These are phyloP conservation scores for Trematocara zebra DNA, from an alignment of 2,113 vertebrate species.

Conservation along the genomic window DNA sequence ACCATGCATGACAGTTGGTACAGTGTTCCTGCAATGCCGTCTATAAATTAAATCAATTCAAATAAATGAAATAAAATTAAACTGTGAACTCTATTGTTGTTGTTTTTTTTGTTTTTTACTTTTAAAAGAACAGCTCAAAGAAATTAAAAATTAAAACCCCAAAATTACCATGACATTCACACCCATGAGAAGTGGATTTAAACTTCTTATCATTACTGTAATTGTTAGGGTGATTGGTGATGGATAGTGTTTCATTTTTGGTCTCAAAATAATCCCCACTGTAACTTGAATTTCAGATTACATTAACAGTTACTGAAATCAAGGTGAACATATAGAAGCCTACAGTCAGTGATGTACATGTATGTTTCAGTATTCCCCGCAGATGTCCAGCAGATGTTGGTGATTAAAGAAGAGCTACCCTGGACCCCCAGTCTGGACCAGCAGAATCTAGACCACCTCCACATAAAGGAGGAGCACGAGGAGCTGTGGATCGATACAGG, in stretches of 20 bases:
- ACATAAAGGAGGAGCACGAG: not conserved
- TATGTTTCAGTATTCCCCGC: not conserved
- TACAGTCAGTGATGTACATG: not conserved
- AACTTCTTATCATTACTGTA: not conserved
- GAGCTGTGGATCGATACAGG: not conserved
- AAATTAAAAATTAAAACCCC: not conserved
- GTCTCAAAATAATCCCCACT: not conserved
- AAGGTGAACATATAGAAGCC: not conserved
- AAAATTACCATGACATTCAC: not conserved
- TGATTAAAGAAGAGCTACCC: not conserved
- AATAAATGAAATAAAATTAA: not conserved
- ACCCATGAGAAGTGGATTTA: not conserved
- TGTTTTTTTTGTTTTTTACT: not conserved
- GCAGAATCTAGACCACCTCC: not conserved
- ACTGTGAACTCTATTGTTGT: fast-evolving
- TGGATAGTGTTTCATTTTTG: not conserved
- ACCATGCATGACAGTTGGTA: not conserved
- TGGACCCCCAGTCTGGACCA: not conserved
- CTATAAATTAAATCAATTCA: not conserved
- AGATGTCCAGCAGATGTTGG: not conserved
- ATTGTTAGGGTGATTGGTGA: not conserved
- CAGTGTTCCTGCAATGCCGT: not conserved
- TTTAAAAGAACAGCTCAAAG: not conserved
- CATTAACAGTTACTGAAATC: not conserved
- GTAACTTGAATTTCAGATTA: not conserved